Evolutionary conservation across 2,113 vertebrate species (phyloP), one percentile per base, ranked within the genome.

Genomic region (Gobio gobio): DNA sequence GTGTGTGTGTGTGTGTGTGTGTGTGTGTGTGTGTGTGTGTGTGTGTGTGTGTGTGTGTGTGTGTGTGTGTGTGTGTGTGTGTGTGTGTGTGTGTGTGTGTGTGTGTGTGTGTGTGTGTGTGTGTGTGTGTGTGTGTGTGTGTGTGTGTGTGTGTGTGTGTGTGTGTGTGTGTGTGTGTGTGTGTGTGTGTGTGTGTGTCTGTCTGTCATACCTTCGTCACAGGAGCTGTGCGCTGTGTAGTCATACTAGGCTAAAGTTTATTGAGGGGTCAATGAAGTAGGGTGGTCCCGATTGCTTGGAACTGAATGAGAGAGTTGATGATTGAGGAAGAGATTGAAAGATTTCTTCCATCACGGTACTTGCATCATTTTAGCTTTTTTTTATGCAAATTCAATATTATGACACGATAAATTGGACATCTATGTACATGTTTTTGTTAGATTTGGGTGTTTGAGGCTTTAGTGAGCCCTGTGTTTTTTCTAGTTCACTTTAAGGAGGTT

Each of bases 161-260:
- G 36, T 43, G 10, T 61, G 36, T 43, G 10, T 61, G 36, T 43
- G 10, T 61, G 36, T 43, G 10, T 61, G 36, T 43, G 10, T 49
- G 47, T 49, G 47, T 80, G 75, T 63, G 9, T 82, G 86, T 82
- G 59, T 80, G 63, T 47, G 45, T 80, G 75, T 63, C 7, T 82
- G 86, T 82, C 51, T 81, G 64, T 78, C 73, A 72, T 86, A 66
- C 82, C 59, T 84, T 58, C 76, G 78, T 87, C 86, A 83, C 70
- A 88, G 83, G 87, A 74, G 45, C 20, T 54, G 70, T 81, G 86
- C 88, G 16, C 64, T 73, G 16, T 49, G 33, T 76, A 58, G 66
- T 64, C 40, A 26, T 47, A 9, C 45, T 64, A 33, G 58, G 74
- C 16, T 77, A 36, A 77, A 33, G 74, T 77, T 77, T 51, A 77